Evolutionary conservation across 2,888 invertebrate species (phyloP), one percentile per base, ranked within the genome.

Genomic region (Ephialtes manifestator): DNA sequence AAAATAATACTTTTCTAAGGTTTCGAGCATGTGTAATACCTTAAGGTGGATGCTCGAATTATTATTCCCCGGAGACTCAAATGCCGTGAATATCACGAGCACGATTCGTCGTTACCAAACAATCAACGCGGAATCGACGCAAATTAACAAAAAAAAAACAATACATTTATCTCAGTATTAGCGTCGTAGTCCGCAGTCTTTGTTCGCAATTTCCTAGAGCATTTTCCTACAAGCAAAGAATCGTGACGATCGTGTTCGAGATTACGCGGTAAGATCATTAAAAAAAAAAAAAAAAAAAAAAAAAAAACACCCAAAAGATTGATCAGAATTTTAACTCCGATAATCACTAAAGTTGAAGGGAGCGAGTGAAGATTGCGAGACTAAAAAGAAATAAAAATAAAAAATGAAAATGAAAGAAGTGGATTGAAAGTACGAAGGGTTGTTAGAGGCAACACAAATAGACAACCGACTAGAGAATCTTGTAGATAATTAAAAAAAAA

Each of bases 391-490:
- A 53, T 53, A 8, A 51, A 18, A 51, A 72, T 39, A 58, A 65
- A 58, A 55, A 77, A n/a, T n/a, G 43, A 11, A 31, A 18, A 67
- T 15, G 18, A 10, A 74, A 15, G 51, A 28, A 20, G 35, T 70
- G 70, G 67, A 72, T 70, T 79, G 81, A 86, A 86, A 86, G 79
- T 82, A 67, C 71, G 75, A 79, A 13, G 72, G 71, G n/a, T 65
- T 76, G 71, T 53, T 15, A 60, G 60, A 55, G 71, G 74, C 74
- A 71, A 43, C 60, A 67, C 46, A 67, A 2, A 10, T 76, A 77
- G 60, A 67, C 65, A 51, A 63, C 75, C 79, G 63, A 39, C 46
- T 43, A 75, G 75, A 53, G 15, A 81, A 46, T 71, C 65, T 70
- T 71, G 85, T 85, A 85, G 82, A 85, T 67, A 71, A 78, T 77